Evolutionary conservation across 2,797 vertebrate genomes (phyloP).

Genomic region (Pseudocheirus occidentalis): DNA sequence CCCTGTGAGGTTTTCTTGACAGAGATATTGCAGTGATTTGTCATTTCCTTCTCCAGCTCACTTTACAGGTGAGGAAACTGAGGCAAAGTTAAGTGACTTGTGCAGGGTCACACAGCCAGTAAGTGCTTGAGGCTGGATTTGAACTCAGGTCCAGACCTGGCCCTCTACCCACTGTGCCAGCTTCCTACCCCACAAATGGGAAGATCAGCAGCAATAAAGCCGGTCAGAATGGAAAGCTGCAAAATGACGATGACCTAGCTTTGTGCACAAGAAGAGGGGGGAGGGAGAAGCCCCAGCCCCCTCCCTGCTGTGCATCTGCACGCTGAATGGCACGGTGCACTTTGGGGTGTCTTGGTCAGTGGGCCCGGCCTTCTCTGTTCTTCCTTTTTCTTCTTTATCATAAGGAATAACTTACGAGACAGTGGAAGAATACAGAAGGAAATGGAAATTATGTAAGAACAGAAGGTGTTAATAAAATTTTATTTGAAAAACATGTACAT

Average conservation of each 20-base stretch:
- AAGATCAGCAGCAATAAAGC: too few species aligned
- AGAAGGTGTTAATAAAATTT: slow-evolving; percentile 50
- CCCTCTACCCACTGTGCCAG: too few species aligned
- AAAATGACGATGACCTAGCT: background rate
- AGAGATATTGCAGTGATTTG: too few species aligned
- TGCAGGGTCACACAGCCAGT: background rate
- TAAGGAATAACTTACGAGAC: slow-evolving; percentile 41
- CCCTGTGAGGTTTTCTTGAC: too few species aligned
- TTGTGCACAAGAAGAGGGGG: background rate
- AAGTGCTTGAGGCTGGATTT: background rate
- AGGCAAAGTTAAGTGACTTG: background rate
- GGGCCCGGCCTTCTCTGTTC: background rate
- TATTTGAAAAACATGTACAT: slow-evolving; percentile 70
- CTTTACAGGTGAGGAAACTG: background rate
- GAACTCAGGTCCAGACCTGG: too few species aligned
- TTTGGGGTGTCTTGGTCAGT: background rate
- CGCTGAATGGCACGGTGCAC: too few species aligned
- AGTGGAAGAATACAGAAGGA: slow-evolving; percentile 41
- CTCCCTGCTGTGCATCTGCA: background rate
- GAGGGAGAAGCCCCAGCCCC: background rate
- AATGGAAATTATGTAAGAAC: slow-evolving; percentile 57
- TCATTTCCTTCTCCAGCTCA: background rate
- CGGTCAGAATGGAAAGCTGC: background rate
- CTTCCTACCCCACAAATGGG: too few species aligned
- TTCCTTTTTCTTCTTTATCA: background rate